Conservation (phyloP, 1,140 invertebrate genomes). For the Acyrthosiphon pisum region DNA sequence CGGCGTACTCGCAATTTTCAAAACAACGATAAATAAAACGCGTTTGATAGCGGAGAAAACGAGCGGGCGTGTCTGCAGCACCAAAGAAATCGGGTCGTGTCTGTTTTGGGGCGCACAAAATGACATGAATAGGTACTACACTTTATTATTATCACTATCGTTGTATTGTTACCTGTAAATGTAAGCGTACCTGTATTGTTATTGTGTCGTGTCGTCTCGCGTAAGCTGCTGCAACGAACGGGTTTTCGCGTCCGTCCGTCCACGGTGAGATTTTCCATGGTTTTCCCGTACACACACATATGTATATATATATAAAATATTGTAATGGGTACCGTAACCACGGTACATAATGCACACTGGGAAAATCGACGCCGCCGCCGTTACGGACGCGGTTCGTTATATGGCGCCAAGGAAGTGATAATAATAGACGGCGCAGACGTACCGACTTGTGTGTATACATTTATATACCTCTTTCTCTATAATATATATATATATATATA, state of each 20-base stretch:
- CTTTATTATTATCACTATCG: not conserved
- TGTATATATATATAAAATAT: too few relatives aligned
- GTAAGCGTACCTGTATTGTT: not conserved
- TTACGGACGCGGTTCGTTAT: slow-evolving; percentile 50
- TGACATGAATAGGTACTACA: not conserved
- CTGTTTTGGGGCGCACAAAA: not conserved
- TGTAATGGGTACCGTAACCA: not conserved
- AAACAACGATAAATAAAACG: not conserved
- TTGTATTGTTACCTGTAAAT: not conserved
- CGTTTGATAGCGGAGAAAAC: not conserved
- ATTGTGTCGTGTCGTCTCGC: not conserved
- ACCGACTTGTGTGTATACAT: not conserved
- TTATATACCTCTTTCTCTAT: not conserved
- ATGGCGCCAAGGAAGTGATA: slow-evolving; percentile 55
- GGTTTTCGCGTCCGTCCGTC: not conserved
- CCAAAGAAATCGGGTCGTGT: not conserved
- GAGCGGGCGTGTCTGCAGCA: not conserved
- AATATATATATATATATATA: not conserved
- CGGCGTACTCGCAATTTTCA: not conserved
- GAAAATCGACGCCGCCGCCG: not conserved
- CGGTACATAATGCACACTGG: slow-evolving; percentile 4
- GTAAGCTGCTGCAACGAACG: not conserved
- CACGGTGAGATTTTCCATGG: slow-evolving; percentile 21
- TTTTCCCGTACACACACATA: not conserved
- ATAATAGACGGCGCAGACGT: not conserved